These are phyloP conservation scores for Loriculus beryllinus DNA, from an alignment of 2,797 vertebrate species.

Conservation along the genomic window DNA sequence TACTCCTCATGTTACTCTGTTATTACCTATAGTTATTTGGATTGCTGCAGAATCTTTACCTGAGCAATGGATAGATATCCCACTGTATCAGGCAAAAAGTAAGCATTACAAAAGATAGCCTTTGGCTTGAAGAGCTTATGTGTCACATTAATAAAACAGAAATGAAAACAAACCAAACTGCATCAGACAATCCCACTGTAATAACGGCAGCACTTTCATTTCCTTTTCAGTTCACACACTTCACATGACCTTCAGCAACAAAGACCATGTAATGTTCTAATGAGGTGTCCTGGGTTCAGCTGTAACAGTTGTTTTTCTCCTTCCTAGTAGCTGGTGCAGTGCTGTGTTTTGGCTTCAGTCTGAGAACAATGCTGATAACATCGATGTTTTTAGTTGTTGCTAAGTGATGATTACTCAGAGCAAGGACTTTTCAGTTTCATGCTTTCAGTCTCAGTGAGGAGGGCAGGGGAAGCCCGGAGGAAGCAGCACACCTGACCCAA, in stretches of 20 bases:
- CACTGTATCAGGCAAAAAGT: neutral
- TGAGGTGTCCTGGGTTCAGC: neutral
- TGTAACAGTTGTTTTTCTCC: neutral
- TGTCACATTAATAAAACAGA: neutral
- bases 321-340: neutral
- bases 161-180: neutral
- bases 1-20: neutral
- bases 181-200: neutral
- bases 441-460: neutral
- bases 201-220: neutral
- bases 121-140: neutral
- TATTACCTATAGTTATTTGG: neutral
- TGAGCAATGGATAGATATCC: neutral
- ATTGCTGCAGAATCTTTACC: neutral
- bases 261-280: neutral
- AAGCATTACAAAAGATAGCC: neutral
- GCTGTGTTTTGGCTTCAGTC: neutral
- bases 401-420: neutral
- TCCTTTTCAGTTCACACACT: neutral
- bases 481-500: neutral
- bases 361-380: neutral
- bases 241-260: neutral
- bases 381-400: accelerated
- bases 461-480: neutral
- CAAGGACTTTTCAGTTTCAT: neutral